Evolutionary conservation across 2,113 vertebrate genomes (phyloP).

Genomic region (Colaptes auratus): DNA sequence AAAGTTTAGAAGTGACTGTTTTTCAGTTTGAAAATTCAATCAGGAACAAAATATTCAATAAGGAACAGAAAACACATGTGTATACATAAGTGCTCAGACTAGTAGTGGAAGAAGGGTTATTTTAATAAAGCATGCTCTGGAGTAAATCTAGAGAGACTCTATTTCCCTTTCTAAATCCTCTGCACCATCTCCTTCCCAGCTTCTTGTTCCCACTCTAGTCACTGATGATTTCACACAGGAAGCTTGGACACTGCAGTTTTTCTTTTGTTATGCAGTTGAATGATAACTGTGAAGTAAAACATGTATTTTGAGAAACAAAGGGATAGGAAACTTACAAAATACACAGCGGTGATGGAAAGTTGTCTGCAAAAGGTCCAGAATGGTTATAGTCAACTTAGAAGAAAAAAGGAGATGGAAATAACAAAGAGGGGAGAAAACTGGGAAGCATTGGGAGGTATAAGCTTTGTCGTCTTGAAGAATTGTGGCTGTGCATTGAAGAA

Average conservation of each 20-base stretch:
- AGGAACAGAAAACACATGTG: neutral
- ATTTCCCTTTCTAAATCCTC: neutral
- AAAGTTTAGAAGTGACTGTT: neutral
- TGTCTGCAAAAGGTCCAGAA: neutral
- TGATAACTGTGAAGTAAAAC: neutral
- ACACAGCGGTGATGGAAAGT: neutral
- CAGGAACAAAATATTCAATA: neutral
- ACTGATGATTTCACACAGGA: neutral
- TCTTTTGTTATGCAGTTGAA: neutral
- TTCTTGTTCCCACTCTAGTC: neutral
- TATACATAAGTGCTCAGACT: neutral
- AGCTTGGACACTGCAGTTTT: neutral
- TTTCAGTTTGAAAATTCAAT: neutral
- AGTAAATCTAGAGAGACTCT: neutral
- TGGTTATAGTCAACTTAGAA: neutral
- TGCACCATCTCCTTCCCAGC: neutral
- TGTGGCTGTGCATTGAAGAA: neutral
- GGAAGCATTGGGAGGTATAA: neutral
- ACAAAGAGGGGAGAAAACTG: neutral
- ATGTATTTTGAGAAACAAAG: neutral
- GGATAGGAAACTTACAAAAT: neutral
- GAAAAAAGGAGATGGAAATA: neutral
- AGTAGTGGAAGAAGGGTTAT: neutral
- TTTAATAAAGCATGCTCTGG: neutral
- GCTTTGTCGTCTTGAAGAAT: neutral